Evolutionary conservation across 1,140 invertebrate species (phyloP).

Genomic region (Zaprionus ornatus): DNA sequence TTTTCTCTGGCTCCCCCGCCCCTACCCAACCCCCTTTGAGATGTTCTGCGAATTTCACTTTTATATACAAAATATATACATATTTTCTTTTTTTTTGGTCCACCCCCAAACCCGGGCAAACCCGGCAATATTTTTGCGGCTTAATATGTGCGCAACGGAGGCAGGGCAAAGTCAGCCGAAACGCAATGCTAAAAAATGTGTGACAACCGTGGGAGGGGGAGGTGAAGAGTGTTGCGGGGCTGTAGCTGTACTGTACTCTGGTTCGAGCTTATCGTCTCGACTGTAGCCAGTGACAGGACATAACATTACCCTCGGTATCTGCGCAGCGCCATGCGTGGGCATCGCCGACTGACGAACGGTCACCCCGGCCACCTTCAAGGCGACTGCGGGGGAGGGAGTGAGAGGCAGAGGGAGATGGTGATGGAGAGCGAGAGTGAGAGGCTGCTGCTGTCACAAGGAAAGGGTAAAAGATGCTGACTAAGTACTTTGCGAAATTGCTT

Average conservation of each 20-base stretch:
- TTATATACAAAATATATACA: slow-evolving; percentile 10
- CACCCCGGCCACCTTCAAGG: slow-evolving; percentile 56
- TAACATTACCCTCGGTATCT: slow-evolving; percentile 79
- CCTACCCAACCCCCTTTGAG: background rate
- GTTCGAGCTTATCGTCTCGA: slow-evolving; percentile 47
- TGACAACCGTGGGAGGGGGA: background rate
- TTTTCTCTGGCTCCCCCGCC: slow-evolving; percentile 6
- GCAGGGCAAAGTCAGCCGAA: slow-evolving; percentile 42
- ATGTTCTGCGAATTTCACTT: slow-evolving; percentile 33
- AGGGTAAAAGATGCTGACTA: slow-evolving; percentile 79
- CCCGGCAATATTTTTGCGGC: slow-evolving; percentile 76
- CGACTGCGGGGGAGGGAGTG: background rate
- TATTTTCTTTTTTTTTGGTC: slow-evolving; percentile 13
- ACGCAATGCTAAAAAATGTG: slow-evolving; percentile 56
- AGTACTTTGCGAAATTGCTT: slow-evolving; percentile 81
- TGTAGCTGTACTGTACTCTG: slow-evolving; percentile 31
- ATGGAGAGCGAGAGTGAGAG: background rate
- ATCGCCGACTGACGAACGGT: slow-evolving; percentile 58
- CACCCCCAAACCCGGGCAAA: slow-evolving; percentile 17
- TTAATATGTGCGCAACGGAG: slow-evolving; percentile 69
- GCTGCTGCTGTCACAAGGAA: slow-evolving; percentile 4
- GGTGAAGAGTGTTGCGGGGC: slow-evolving; percentile 20
- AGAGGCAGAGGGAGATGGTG: slow-evolving; percentile 2
- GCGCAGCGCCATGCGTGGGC: slow-evolving; percentile 67
- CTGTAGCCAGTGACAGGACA: slow-evolving; percentile 80